Base-by-base conservation (phyloP, 2,113 vertebrate species). In the Athene cunicularia region DNA sequence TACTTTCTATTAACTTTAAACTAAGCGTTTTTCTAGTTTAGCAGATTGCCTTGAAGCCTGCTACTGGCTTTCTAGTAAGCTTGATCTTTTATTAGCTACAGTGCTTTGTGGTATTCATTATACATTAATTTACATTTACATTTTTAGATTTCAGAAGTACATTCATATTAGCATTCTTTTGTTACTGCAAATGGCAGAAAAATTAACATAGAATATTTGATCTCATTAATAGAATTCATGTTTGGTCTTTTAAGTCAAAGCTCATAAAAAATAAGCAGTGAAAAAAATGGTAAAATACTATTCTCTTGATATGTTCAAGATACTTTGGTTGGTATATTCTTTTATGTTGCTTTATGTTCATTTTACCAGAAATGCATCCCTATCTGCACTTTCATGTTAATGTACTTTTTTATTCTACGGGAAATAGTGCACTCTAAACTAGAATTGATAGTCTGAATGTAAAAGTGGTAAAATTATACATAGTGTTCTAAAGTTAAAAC, bases 141-240 rank as follows among this genome's bases (percentile, higher is more conserved):
- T 90, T 94, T 93, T 95, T 96, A 95, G 82, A 82, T 95, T 88
- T 95, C 85, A 94, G 76, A 97, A 96, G 72, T 80, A 33, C 33
- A 71, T 93, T 96, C 90, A 91, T 93, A 97, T 97, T 97, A 93
- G 21, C 86, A 79, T 84, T 86, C 64, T 89, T 96, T 95, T 96
- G 83, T 95, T 75, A 83, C 67, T 90, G 68, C 58, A 97, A 56
- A 85, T 59, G 62, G 80, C 80, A 93, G 74, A 96, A 93, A 97
- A 95, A 97, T 96, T 97, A 97, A 84, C 88, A 88, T 58, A 55
- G 26, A 74, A 87, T 76, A 94, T 95, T 90, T 97, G 96, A 96
- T 96, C 86, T 94, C 43, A 88, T 92, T 96, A 97, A 90, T 74
- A 86, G 79, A 95, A 84, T 70, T 96, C 60, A 90, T 96, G 50